Evolutionary conservation across 2,113 vertebrate genomes (phyloP).

Genomic region (Pelodiscus sinensis): DNA sequence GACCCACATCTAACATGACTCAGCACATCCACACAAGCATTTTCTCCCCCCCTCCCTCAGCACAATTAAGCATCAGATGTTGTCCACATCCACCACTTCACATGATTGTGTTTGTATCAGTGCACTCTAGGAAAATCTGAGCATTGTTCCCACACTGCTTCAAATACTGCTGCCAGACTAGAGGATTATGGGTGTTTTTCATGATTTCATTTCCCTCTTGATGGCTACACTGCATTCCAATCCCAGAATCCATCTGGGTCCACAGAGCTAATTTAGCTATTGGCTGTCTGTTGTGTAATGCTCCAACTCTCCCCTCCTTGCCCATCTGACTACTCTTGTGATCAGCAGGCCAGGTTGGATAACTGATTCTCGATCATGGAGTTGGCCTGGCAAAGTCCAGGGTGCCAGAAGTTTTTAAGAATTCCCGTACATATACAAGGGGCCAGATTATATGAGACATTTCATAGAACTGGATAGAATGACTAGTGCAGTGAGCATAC

Average conservation of each 20-base stretch:
- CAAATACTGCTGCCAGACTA: neutral
- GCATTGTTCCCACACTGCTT: rapidly evolving
- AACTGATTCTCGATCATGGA: neutral
- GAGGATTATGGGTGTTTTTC: neutral
- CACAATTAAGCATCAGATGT: neutral
- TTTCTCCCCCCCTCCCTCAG: neutral
- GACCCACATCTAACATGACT: rapidly evolving
- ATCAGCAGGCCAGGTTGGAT: neutral
- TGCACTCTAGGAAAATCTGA: neutral
- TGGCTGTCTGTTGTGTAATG: conserved; percentile 1
- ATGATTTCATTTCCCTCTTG: neutral
- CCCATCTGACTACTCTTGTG: neutral
- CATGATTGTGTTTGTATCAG: neutral
- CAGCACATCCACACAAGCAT: neutral
- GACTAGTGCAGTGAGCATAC: neutral
- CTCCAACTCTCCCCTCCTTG: neutral
- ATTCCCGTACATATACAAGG: neutral
- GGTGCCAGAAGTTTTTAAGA: neutral
- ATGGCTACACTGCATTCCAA: neutral
- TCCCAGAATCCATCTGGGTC: neutral
- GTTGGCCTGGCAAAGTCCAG: neutral
- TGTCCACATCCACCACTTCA: neutral
- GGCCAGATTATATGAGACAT: neutral
- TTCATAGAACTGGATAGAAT: neutral
- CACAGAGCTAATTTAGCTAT: neutral